phyloP scores from a whole-genome alignment of 2,113 vertebrate genomes.

The Edolisoma coerulescens region DNA sequence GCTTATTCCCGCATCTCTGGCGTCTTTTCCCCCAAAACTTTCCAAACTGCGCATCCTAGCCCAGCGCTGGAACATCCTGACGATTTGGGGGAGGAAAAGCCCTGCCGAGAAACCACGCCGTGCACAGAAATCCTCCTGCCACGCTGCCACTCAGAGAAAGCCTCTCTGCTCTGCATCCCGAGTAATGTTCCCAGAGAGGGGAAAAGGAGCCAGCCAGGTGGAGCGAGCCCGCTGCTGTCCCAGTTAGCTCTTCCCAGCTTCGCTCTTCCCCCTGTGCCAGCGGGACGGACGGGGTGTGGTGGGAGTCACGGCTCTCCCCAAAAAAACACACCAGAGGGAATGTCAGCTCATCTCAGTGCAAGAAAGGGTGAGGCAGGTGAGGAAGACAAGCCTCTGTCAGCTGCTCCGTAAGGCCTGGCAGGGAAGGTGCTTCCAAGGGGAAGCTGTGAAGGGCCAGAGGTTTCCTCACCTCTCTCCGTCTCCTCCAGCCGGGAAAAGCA shows the following conservation, averaged over 20 bases:
- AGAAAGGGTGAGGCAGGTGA: background rate
- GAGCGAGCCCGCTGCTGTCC: accelerated
- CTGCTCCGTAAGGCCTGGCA: background rate
- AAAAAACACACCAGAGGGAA: accelerated
- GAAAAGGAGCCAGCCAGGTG: background rate
- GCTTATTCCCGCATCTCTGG: background rate
- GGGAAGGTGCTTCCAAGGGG: background rate
- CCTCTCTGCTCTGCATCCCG: background rate
- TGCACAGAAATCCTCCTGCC: background rate
- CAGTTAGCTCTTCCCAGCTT: background rate
- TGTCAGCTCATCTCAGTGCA: accelerated
- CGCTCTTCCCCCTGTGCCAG: background rate
- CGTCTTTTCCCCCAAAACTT: background rate
- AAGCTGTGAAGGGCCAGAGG: background rate
- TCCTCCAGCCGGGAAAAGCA: background rate
- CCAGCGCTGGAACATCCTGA: accelerated
- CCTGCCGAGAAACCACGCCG: accelerated
- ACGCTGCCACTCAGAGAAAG: background rate
- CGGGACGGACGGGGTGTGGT: background rate
- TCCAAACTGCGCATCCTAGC: accelerated
- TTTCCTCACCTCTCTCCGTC: background rate
- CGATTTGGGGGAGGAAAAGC: accelerated
- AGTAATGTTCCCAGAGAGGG: background rate
- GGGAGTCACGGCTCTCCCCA: background rate
- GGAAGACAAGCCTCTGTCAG: background rate